Base-by-base conservation (phyloP, 2,797 vertebrate genomes). In the Onychomys leucogaster region DNA sequence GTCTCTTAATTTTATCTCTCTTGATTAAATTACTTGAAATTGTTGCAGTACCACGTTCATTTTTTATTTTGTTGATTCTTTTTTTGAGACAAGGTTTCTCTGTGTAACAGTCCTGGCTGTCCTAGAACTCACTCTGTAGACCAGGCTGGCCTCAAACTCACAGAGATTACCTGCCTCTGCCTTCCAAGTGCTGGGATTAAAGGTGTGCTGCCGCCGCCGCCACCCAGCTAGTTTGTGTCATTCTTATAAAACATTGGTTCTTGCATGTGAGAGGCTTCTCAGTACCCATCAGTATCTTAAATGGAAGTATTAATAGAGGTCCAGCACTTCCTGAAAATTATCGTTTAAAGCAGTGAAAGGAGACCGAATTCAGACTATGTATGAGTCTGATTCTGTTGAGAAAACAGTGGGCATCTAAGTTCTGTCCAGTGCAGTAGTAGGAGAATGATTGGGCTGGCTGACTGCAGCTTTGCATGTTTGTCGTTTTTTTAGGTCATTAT, bases 1-100 rank as follows among this genome's bases (percentile, higher is more conserved):
- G 59, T 85, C 55, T 95, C 97, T 95, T 67, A 43, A 49, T 97
- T 96, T 82, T 83, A 81, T 88, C 88, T 95, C 11, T 89, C 25
- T 41, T 91, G 75, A 81, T 94, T 96, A 90, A 94, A 87, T 92
- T 85, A 89, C 41, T 77, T 82, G 43, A 61, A 92, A 49, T 77
- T 67, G 52, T 12, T 92, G 5, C 0, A 49, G 0, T 85, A 29
- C 83, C 59, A 23, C 9, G 65, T 84, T 89, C 43, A 96, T 93
- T 96, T 12, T 73, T 94, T 1, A 21, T 85, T 96, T 92, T 61
- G 27, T 25, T 89, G 61, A 69, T 73, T 80, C 17, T 83, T 75
- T 69, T 34, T 69, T 69, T n/a, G n/a, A n/a, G n/a, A 8, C 34
- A n/a, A 34, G 67, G 67, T 37, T 69, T 69, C 34, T 69, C 59